phyloP scores from a whole-genome alignment of 2,888 invertebrate species.

The Cosmorhoe ocellata region DNA sequence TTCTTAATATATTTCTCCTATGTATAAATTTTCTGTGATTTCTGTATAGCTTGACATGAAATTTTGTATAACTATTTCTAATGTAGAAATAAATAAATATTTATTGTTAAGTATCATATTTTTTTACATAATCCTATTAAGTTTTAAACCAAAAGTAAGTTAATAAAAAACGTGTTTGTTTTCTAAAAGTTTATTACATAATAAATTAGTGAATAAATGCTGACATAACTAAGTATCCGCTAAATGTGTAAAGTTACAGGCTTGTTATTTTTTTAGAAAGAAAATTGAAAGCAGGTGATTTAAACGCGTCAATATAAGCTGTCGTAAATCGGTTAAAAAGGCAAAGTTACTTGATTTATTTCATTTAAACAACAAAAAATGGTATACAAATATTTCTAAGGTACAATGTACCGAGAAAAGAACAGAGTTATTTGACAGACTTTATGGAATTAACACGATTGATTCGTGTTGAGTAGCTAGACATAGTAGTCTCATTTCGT shows the following conservation, averaged over 20 bases:
- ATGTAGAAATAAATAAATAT: slow-evolving; percentile 47
- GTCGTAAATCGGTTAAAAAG: slow-evolving; percentile 21
- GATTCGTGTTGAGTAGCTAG: too few species aligned
- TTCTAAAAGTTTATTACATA: slow-evolving; percentile 46
- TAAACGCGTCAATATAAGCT: background rate
- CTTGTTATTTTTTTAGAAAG: slow-evolving; percentile 29
- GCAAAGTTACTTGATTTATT: slow-evolving; percentile 30
- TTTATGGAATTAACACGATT: too few species aligned
- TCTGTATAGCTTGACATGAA: slow-evolving; percentile 36
- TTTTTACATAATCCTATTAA: slow-evolving; percentile 21
- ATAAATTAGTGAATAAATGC: slow-evolving; percentile 61
- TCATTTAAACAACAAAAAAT: slow-evolving; percentile 11
- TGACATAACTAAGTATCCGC: slow-evolving; percentile 48
- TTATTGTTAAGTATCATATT: slow-evolving; percentile 49
- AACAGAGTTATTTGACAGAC: too few species aligned
- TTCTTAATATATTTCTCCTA: too few species aligned
- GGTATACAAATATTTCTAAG: background rate
- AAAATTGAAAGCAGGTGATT: slow-evolving; percentile 10
- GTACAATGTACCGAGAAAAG: background rate
- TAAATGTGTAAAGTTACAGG: slow-evolving; percentile 27
- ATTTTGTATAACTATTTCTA: slow-evolving; percentile 46
- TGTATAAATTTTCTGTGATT: background rate
- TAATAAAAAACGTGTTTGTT: too few species aligned
- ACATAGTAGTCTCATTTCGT: too few species aligned
- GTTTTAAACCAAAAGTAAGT: background rate